Evolutionary conservation across 2,888 invertebrate genomes (phyloP), one percentile per base, ranked within the genome.

Genomic region (Coelopa pilipes): DNA sequence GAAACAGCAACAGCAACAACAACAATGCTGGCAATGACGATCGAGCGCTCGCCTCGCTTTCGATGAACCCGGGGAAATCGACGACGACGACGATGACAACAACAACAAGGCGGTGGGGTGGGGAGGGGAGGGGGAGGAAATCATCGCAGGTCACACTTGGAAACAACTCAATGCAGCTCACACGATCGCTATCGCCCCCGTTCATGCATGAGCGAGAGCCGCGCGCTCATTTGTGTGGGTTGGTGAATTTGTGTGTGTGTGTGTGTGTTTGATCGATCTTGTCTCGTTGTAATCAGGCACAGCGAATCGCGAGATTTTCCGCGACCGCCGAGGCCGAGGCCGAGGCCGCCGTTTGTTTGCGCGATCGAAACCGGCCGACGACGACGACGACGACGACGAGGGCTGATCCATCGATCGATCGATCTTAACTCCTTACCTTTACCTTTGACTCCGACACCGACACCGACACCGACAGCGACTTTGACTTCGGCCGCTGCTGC

Each of bases 211-310:
- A 46, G 46, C 11, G 15, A 17, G 19, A 46, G 17, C 7, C 45
- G 72, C 69, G 19, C 12, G 68, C 34, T 76, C 82, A 82, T 81
- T 80, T 47, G 13, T 57, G 34, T 24, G 49, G 60, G 49, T 68
- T n/a, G 66, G 11, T 65, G 15, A n/a, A n/a, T n/a, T n/a, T 34
- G 34, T 34, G 34, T 34, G 34, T 34, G 34, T 34, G 34, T 34
- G 49, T 69, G 59, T 49, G 55, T 24, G 66, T 19, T n/a, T 17
- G 68, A 50, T 34, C 47, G 63, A 71, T 71, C 69, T 57, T 65
- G 57, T 65, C 59, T 74, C 65, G 15, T 80, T 80, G 81, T 82
- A 82, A 82, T 82, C 83, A 82, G 82, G 81, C 83, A 76, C 79
- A 82, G 74, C 82, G 82, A 82, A 82, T 82, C 82, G 81, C 46